Conservation (phyloP, 1,140 invertebrate species). For the Berghia stephanieae region DNA sequence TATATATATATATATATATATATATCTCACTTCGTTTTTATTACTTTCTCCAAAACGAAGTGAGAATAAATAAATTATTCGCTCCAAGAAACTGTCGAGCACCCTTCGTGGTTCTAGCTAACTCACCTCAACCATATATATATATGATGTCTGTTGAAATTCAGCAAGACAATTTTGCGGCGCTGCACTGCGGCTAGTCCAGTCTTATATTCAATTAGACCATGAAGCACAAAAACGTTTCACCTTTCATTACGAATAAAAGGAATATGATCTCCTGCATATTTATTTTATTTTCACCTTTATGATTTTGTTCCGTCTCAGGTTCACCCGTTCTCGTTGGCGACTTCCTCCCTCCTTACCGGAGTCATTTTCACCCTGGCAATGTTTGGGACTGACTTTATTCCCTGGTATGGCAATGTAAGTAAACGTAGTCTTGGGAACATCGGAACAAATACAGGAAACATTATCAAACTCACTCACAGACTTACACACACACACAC, state of each 20-base stretch:
- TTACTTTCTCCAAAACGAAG: background rate
- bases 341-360: constrained; percentile 13
- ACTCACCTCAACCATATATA: background rate
- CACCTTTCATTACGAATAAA: no score
- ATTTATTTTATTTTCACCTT: no score
- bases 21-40: background rate
- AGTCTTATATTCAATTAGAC: no score
- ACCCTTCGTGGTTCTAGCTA: no score
- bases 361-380: constrained; percentile 14
- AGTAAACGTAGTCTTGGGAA: background rate
- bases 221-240: no score
- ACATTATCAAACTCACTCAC: no score
- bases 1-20: background rate
- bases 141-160: background rate
- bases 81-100: no score
- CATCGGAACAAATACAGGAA: background rate
- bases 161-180: background rate
- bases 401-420: constrained; percentile 25
- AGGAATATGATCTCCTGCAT: no score
- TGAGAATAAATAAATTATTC: no score
- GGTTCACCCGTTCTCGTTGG: constrained; percentile 21
- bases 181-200: no score
- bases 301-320: no score
- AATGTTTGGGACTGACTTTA: constrained; percentile 11
- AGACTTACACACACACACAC: no score